Base-by-base conservation (phyloP, 1,140 invertebrate species). In the Tetragonula clypearis region DNA sequence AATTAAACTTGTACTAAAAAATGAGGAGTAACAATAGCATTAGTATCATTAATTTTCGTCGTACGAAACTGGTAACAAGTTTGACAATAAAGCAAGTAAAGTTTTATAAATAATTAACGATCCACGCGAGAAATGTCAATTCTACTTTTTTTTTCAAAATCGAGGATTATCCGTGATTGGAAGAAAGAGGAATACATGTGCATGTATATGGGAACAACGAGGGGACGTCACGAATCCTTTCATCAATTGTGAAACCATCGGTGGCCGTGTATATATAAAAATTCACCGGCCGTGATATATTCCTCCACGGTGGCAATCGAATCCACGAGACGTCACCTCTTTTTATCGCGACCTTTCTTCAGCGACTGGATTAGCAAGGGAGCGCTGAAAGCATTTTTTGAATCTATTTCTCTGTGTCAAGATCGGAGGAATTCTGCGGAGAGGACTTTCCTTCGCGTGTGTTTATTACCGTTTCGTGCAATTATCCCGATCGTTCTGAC, bases 221-320 rank as follows among this genome's bases (percentile, higher is more conserved):
- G 17, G 77, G 68, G 60, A 49, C 66, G 83, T 79, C 68, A 85
- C 79, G 77, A 90, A 90, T 89, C 84, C 85, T 90, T 89, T 88
- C 56, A 86, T 71, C 73, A 65, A 80, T 41, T 62, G 60, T n/a
- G 23, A 9, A 62, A 62, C 23, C 23, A 62, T 53, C 17, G 71
- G 76, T 66, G 71, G 60, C 69, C 71, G 83, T 3, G 41, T 55
- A 84, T 68, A 49, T 35, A 49, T 35, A 49, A 62, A 62, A 62
- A 62, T 12, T 23, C 60, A 14, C 60, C n/a, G n/a, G 14, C 49
- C 66, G 72, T 90, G 89, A 92, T 91, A 89, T 92, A 90, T 82
- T 71, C 82, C 81, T 87, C 90, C 90, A 90, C 84, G 89, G 49
- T 86, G 73, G 49, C 82, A 65, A 91, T 91, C 86, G 72, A 66